A percentile compares a stretch with the other conserved stretches of the same genome.
These are phyloP conservation scores for Porites lobata DNA, from an alignment of 92 coral and sea anemone genomes.

Conservation along the genomic window DNA sequence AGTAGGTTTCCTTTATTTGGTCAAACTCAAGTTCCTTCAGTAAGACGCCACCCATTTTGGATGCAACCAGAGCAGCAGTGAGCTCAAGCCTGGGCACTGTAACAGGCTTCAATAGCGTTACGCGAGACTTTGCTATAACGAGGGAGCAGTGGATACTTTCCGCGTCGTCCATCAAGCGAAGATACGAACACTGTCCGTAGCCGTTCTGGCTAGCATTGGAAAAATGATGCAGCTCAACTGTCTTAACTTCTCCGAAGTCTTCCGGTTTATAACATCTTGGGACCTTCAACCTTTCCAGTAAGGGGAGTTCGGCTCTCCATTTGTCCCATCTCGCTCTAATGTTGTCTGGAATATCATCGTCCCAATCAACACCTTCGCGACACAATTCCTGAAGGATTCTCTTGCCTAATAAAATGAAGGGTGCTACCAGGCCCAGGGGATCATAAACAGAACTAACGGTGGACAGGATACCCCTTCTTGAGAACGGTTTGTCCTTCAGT, in stretches of 20 bases:
- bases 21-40: constrained; percentile 12
- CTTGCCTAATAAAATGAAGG: constrained; percentile 59
- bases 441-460: constrained; percentile 63
- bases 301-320: constrained; percentile 55
- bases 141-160: too few relatives aligned
- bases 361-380: constrained; percentile 63
- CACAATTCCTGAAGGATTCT: constrained; percentile 61
- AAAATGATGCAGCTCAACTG: constrained; percentile 9
- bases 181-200: constrained; percentile 5
- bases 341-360: constrained; percentile 49
- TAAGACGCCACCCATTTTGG: constrained; percentile 7
- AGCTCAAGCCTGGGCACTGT: constrained; percentile 22
- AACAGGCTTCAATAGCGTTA: too few relatives aligned
- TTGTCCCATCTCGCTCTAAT: constrained; percentile 45
- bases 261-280: constrained; percentile 42
- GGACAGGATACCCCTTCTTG: constrained; percentile 62
- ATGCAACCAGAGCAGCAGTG: constrained; percentile 16
- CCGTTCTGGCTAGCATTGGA: constrained; percentile 12
- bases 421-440: constrained; percentile 53
- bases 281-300: constrained; percentile 13
- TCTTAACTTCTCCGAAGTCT: constrained; percentile 6
- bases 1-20: constrained; percentile 21
- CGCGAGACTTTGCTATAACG: too few relatives aligned
- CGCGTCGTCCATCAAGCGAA: too few relatives aligned
- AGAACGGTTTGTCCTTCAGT: constrained; percentile 51